Base-by-base conservation (phyloP, 2,797 vertebrate species). In the Danio jaintianensis region DNA sequence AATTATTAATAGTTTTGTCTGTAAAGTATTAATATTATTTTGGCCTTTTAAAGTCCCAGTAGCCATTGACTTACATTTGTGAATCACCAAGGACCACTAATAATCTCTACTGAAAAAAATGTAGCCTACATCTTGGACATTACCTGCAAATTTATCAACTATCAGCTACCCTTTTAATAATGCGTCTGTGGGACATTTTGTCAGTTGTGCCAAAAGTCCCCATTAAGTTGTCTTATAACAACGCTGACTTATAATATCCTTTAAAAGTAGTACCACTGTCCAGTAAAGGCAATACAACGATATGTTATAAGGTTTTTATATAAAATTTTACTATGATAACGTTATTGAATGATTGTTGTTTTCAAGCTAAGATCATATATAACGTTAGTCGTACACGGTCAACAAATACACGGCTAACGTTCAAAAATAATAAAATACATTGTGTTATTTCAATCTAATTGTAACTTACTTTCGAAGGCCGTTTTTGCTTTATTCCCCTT, bases 391-490 rank as follows among this genome's bases (percentile, higher is more conserved):
- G 42, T 20, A 20, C n/a, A 1, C 1, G 13, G 13, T 58, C 6
- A 61, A 20, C 22, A 11, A 50, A 9, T 62, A 11, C 36, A 6
- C 36, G 18, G 52, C 70, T 5, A 48, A 56, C 55, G 6, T 59
- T 1, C 0, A 16, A 73, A 73, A 29, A 29, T 12, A 61, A 61
- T 1, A 50, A 16, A 22, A 20, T 56, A 9, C 0, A 56, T 61
- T 36, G 4, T 7, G 15, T 18, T 18, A 62, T n/a, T 18, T 2
- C 18, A 9, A 56, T 67, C 2, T 58, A 38, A 58, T 47, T 18
- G 1, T 7, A 43, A 62, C 77, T 79, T 62, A 79, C 77, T 61
- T 50, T 52, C 16, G 7, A 56, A 36, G 55, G 11, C 15, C 45
- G 22, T 68, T 7, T 48, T 42, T 20, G 4, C 50, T 59, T 55